Evolutionary conservation across 2,888 invertebrate species (phyloP).

Genomic region (Eristalinus aeneus): DNA sequence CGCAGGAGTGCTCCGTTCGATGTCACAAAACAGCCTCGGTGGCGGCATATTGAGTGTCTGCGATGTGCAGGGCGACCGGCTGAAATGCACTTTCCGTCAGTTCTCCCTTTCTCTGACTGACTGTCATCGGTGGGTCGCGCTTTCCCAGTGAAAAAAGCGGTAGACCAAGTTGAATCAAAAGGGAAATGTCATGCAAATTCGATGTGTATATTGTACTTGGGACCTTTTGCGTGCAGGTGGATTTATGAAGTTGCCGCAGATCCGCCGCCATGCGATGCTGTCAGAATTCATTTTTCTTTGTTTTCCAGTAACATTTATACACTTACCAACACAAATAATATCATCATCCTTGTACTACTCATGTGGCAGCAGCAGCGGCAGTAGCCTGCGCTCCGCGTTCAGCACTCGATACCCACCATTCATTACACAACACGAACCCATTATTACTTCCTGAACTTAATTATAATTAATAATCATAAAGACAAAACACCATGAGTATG

Average conservation of each 20-base stretch:
- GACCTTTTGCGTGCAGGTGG: background rate
- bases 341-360: background rate
- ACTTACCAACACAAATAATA: background rate
- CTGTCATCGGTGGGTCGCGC: background rate
- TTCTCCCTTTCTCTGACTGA: slow-evolving; percentile 28
- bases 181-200: slow-evolving; percentile 40
- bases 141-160: slow-evolving; percentile 3
- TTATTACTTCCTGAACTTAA: slow-evolving; percentile 68
- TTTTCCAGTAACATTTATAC: background rate
- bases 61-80: slow-evolving; percentile 27
- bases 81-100: slow-evolving; percentile 52
- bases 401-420: slow-evolving; percentile 24
- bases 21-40: slow-evolving; percentile 23
- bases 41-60: background rate
- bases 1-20: slow-evolving; percentile 29
- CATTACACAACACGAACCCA: slow-evolving; percentile 59
- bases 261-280: background rate
- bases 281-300: background rate
- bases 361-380: background rate
- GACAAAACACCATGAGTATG: slow-evolving; percentile 62
- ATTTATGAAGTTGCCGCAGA: background rate
- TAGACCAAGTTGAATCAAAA: slow-evolving; percentile 41
- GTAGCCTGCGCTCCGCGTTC: background rate
- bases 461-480: slow-evolving; percentile 69
- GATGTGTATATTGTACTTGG: background rate